Base-by-base conservation (phyloP, 2,797 vertebrate species). In the Halcyon smyrnensis region DNA sequence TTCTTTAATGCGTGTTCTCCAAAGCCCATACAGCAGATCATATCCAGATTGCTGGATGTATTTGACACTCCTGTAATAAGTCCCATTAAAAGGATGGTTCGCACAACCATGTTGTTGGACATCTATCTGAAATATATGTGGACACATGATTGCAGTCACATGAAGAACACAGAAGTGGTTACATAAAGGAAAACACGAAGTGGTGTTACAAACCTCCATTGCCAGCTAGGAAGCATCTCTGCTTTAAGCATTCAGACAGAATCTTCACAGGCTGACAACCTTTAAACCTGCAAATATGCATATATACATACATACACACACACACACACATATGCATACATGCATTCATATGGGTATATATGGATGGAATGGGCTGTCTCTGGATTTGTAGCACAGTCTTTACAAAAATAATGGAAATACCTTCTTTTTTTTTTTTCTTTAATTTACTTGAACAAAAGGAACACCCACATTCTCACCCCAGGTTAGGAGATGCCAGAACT, bases 321-420 rank as follows among this genome's bases (percentile, higher is more conserved):
- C 37, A 28, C 3, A 50, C 2, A 2, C 5, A 56, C 5, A 25
- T 18, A 25, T 18, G 5, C 3, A 25, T 34, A 19, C 6, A 0
- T 60, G 5, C 10, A 15, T 84, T 59, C 48, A 14, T 39, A 34
- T 25, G 12, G 32, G 3, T 50, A 14, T 74, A 13, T 39, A 32
- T n/a, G 23, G 13, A 9, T 24, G 15, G 17, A 30, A 9, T 53
- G 11, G 9, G 12, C 39, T 85, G 12, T 51, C 12, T 37, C 20
- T 82, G 78, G 14, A 37, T 76, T 79, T 74, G 32, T 24, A 70
- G 19, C 17, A 12, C 5, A 68, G 32, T 24, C 2, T 82, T 24
- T 63, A 30, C 10, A 57, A 75, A 28, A 74, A 46, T 51, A 87
- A 84, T 15, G 37, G 7, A 41, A 45, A 4, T 51, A 13, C 8